Evolutionary conservation across 2,888 invertebrate genomes (phyloP), one percentile per base, ranked within the genome.

Genomic region (Aspidiotus rigidus): DNA sequence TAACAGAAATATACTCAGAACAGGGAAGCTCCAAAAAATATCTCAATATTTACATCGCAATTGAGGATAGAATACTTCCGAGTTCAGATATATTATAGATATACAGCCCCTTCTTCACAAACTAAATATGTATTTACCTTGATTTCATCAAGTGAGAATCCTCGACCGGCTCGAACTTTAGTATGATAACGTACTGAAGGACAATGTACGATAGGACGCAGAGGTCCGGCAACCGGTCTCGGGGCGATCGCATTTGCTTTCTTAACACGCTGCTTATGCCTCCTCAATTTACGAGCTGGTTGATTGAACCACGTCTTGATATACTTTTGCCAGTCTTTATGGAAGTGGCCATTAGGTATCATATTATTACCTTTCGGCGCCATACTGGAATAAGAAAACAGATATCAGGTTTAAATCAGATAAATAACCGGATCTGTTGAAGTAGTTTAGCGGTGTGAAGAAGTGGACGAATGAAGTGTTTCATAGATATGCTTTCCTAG

Each of bases 261-360:
- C 82, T 91, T 90, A 60, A 93, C 83, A 77, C 99, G 87, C 75
- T 87, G 90, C 75, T 87, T 85, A 76, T 88, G 89, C 76, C 99
- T 86, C 74, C 97, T 86, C 76, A 87, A 82, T 81, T 97, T 97
- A 71, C 97, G 86, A 69, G 95, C 95, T 57, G 99, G 98, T 77
- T 99, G 99, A 78, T 98, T 94, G 79, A 99, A 99, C 98, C 98
- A 99, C 9, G 96, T 96, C 79, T 90, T 93, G 17, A 99, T 95
- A 79, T 90, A 91, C 72, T 90, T 84, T 81, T 98, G 95, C 99
- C 99, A 99, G 84, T 98, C 95, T 83, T 99, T 99, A 81, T 96
- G 98, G 85, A 98, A 99, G 83, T 99, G 99, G 79, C 90, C 95
- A 88, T 98, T 98, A 72, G 98, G 98, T 80, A 99, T 91, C 89